Percentiles rank a stretch among this genome's conserved stretches.
These are phyloP conservation scores for Macrostomum cliftonense DNA, from an alignment of 2,888 invertebrate genomes.

Conservation along the genomic window DNA sequence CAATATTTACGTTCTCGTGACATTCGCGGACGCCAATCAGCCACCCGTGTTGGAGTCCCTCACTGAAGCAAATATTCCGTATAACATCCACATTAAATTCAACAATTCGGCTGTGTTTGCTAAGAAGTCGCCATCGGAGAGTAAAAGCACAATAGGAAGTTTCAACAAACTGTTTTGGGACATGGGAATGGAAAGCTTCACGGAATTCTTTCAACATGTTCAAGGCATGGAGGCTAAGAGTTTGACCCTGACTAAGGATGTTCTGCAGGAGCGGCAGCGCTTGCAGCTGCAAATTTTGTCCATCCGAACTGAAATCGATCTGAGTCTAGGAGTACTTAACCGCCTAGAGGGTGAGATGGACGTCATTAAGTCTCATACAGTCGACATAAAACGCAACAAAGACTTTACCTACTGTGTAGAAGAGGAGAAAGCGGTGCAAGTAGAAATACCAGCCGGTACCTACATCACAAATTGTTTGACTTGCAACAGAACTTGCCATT, in stretches of 20 bases:
- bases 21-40: conserved; percentile 15
- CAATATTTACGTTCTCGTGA: conserved; percentile 15
- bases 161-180: conserved; percentile 11
- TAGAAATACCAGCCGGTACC: conserved; percentile 8
- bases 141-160: neutral
- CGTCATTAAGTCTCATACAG: conserved; percentile 11
- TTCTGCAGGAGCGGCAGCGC: conserved; percentile 14
- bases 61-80: conserved; percentile 12
- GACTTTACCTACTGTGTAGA: conserved; percentile 15
- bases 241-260: conserved; percentile 13
- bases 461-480: conserved; percentile 17
- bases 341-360: conserved; percentile 8
- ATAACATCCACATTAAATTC: conserved; percentile 14
- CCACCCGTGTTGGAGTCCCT: conserved; percentile 16
- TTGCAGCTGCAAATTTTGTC: conserved; percentile 12
- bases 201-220: conserved; percentile 13
- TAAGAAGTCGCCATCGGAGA: neutral
- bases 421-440: conserved; percentile 12
- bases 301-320: conserved; percentile 13
- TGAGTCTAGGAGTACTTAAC: conserved; percentile 10
- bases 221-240: conserved; percentile 10
- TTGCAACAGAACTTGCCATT: conserved; percentile 19
- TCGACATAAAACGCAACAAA: conserved; percentile 13
- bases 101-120: conserved; percentile 15
- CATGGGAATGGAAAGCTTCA: conserved; percentile 13